Conservation (phyloP, 2,797 vertebrate genomes). For the Tympanoctomys barrerae region DNA sequence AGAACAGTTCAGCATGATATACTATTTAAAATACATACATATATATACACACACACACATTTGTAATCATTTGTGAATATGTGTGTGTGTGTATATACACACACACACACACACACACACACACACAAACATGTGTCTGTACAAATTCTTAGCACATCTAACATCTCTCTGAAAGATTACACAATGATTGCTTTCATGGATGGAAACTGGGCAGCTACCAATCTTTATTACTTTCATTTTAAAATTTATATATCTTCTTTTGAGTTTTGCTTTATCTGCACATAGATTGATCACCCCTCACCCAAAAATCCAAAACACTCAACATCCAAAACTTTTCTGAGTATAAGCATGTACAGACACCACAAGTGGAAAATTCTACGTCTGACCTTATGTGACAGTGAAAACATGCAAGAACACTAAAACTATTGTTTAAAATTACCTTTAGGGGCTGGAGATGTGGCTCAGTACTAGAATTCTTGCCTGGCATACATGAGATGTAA, state of each 20-base stretch:
- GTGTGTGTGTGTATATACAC: not conserved
- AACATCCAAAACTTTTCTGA: not conserved
- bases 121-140: not conserved
- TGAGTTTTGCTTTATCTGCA: constrained; percentile 1
- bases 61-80: not conserved
- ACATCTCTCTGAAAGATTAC: not conserved
- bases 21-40: too few relatives aligned
- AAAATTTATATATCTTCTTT: constrained; percentile 15
- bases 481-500: not conserved
- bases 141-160: not conserved
- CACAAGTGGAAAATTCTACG: not conserved
- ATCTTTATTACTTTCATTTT: not conserved
- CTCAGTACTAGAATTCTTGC: not conserved
- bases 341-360: not conserved
- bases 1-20: too few relatives aligned
- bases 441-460: not conserved
- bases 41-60: not conserved
- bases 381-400: not conserved
- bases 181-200: not conserved
- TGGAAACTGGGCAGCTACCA: not conserved
- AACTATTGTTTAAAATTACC: not conserved
- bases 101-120: accelerated
- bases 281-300: not conserved
- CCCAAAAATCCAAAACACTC: not conserved
- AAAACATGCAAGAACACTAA: not conserved